Base-by-base conservation (phyloP, 2,113 vertebrate species). In the Pipra filicauda region DNA sequence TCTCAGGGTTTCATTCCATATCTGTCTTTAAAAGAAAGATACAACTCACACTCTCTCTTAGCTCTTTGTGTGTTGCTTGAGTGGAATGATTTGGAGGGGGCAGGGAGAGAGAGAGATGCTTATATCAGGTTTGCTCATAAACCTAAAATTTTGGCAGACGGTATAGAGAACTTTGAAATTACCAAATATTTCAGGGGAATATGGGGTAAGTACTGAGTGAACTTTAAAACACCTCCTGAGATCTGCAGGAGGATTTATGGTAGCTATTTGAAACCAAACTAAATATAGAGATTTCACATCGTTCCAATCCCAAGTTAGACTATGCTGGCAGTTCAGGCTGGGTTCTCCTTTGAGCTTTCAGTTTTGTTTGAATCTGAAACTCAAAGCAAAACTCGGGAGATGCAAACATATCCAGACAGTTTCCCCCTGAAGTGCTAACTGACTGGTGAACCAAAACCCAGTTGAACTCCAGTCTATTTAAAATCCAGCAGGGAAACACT, bases 201-300 rank as follows among this genome's bases (percentile, higher is more conserved):
- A 28, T 71, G 52, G 41, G 35, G 16, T 83, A 81, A 64, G 48
- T 57, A 62, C 30, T 66, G 52, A 95, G 39, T 8, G 18, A 96
- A 81, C 65, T 88, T 95, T 86, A 96, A 92, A 81, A 46, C 41
- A 65, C 11, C 69, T 91, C 79, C 82, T 75, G 93, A 79, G 92
- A 94, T 86, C 88, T 78, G 72, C 62, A 19, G 30, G 46, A 81
- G 57, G 65, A 81, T 77, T 95, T 91, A 78, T 73, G 73, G 72
- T 14, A 94, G 91, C 61, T 94, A 89, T 91, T 96, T 93, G 95
- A 95, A 92, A 93, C 79, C 80, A 89, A 81, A 72, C 85, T 96
- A 96, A 92, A 93, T 94, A 96, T 76, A 95, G 88, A 87, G 54
- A 51, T 75, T 92, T 96, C 74, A 22, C 72, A 69, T 81, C 78